A percentile compares a stretch with the other conserved stretches of the same genome.
These are phyloP conservation scores for Leuciscus idus DNA, from an alignment of 2,113 vertebrate genomes.

Conservation along the genomic window DNA sequence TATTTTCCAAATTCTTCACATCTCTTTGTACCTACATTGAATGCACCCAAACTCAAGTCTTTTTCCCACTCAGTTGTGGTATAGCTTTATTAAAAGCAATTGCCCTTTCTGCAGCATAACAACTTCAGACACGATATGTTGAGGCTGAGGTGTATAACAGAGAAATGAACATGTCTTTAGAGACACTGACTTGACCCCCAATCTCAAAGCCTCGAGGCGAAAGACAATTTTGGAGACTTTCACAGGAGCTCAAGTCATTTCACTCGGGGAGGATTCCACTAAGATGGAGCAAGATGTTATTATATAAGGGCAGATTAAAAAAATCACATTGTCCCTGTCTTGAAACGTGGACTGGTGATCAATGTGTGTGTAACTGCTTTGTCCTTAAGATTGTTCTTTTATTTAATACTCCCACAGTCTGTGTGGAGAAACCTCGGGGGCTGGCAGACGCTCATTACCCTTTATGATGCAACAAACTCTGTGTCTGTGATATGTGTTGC, in stretches of 20 bases:
- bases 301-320: slow-evolving; percentile 49
- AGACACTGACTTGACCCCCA: slow-evolving; percentile 18
- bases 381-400: slow-evolving; percentile 45
- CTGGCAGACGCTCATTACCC: slow-evolving; percentile 37
- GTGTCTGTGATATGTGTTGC: slow-evolving; percentile 27
- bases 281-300: slow-evolving; percentile 33
- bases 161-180: slow-evolving; percentile 9
- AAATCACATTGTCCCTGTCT: slow-evolving; percentile 24
- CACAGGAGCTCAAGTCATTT: slow-evolving; percentile 26
- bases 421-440: slow-evolving; percentile 20
- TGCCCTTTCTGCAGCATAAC: background rate
- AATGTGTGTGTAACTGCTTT: slow-evolving; percentile 12
- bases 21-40: background rate
- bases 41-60: background rate
- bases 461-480: slow-evolving; percentile 38
- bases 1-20: no score
- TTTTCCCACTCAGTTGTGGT: background rate
- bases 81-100: background rate
- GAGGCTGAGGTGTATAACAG: slow-evolving; percentile 1
- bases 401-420: slow-evolving; percentile 31
- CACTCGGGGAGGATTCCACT: slow-evolving; percentile 20
- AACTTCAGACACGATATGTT: background rate
- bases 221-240: slow-evolving; percentile 48
- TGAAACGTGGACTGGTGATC: slow-evolving; percentile 33
- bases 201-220: slow-evolving; percentile 19